Conservation (phyloP, 1,140 invertebrate species). For the Formica selysi region DNA sequence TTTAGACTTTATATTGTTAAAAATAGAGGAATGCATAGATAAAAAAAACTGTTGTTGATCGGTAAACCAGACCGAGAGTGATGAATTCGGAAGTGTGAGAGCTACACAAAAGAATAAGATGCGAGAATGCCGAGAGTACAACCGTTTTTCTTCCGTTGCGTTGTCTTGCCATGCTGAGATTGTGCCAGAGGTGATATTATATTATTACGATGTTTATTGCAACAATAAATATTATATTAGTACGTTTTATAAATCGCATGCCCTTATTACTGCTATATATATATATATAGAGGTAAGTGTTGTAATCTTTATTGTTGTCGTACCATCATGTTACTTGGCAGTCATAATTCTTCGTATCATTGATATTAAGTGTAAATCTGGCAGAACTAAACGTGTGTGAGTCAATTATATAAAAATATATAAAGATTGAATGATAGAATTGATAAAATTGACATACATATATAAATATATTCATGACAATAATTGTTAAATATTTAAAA, state of each 20-base stretch:
- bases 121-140: constrained; percentile 70
- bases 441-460: neutral
- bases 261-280: constrained; percentile 42
- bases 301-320: constrained; percentile 10
- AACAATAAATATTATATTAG: constrained; percentile 87
- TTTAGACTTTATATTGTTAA: constrained; percentile 62
- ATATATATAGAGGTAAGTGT: neutral
- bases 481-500: neutral
- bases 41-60: constrained; percentile 18
- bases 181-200: constrained; percentile 87
- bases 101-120: constrained; percentile 42
- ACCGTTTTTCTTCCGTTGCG: constrained; percentile 78
- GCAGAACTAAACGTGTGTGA: neutral
- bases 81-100: constrained; percentile 12
- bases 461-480: neutral
- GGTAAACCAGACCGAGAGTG: neutral
- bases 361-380: neutral
- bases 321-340: too few species aligned
- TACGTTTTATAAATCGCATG: constrained; percentile 86
- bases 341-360: constrained; percentile 18
- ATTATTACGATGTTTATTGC: constrained; percentile 87
- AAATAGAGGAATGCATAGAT: constrained; percentile 49
- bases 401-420: constrained; percentile 17
- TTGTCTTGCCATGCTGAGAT: constrained; percentile 87
- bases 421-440: neutral